These are phyloP conservation scores for Carcharodon carcharias DNA, from an alignment of 2,797 vertebrate species.

Conservation along the genomic window DNA sequence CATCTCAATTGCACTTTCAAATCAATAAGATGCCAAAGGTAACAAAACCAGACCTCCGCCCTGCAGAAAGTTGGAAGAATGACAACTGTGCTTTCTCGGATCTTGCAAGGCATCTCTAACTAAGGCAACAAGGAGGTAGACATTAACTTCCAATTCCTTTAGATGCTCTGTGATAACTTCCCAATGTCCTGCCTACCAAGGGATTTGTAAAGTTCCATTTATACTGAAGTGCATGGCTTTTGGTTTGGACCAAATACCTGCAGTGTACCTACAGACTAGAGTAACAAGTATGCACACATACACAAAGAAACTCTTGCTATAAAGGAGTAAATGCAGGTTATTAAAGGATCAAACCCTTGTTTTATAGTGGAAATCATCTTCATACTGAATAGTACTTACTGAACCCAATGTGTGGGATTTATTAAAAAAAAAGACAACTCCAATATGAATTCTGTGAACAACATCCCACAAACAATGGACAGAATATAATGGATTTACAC, in stretches of 20 bases:
- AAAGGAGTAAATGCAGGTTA: neutral
- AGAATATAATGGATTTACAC: neutral
- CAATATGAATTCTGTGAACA: neutral
- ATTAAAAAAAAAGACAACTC: neutral
- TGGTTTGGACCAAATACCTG: neutral
- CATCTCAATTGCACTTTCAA: too few relatives aligned
- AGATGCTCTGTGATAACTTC: too few relatives aligned
- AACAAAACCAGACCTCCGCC: too few relatives aligned
- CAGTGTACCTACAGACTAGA: too few relatives aligned
- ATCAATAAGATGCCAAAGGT: too few relatives aligned
- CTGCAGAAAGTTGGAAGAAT: too few relatives aligned
- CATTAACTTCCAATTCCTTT: too few relatives aligned
- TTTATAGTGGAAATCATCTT: neutral
- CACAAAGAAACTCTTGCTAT: neutral
- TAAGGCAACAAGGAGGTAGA: neutral
- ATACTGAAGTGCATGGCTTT: neutral
- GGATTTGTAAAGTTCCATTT: neutral
- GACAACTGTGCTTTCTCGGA: too few relatives aligned
- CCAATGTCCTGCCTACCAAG: neutral
- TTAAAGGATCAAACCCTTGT: neutral
- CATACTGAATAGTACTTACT: neutral
- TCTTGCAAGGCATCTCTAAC: too few relatives aligned
- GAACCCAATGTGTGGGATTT: too few relatives aligned
- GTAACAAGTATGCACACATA: too few relatives aligned
- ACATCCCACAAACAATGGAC: neutral